Evolutionary conservation across 92 coral and sea anemone genomes (phyloP), one percentile per base, ranked within the genome.

Genomic region (Desmophyllum pertusum): DNA sequence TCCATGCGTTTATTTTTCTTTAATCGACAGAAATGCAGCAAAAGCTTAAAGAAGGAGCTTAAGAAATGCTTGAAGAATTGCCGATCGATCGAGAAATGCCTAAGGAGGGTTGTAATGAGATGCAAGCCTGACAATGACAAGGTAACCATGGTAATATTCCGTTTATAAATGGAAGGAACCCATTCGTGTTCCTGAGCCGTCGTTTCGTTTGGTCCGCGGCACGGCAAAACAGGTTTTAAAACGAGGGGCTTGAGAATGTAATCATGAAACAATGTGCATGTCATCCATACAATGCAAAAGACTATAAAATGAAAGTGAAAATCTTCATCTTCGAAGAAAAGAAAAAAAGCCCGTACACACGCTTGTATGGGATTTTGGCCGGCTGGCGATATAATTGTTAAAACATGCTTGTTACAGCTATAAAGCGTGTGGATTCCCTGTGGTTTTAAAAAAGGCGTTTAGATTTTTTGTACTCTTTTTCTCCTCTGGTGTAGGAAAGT

Each of bases 91-190:
- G 7, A 2, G 6, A 31, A 23, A 18, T 75, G 79, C 18, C 27
- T 52, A 21, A 15, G 11, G 65, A 51, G 31, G 9, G 29, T 2
- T 75, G 45, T 6, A 10, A 6, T 9, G 17, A 75, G 14, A 23
- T 75, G 65, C 46, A 33, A 75, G 7, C 65, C 66, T 18, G 65
- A 75, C 1, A 66, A 48, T 6, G 31, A 75, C 0, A n/a, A 39
- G 77, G 77, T 73, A n/a, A n/a, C n/a, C n/a, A n/a, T n/a, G n/a
- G n/a, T 39, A 23, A 59, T 73, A 43, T 42, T 23, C 69, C 33
- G 15, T 21, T 8, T 35, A 33, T 5, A 57, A 57, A 48, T 21
- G n/a, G n/a, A 48, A 48, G 21, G 63, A 13, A 57, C 25, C 33
- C 35, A 27, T 59, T 59, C 65, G 2, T 27, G 33, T 25, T 15